Evolutionary conservation across 2,113 vertebrate genomes (phyloP).

Genomic region (Parotia lawesii): DNA sequence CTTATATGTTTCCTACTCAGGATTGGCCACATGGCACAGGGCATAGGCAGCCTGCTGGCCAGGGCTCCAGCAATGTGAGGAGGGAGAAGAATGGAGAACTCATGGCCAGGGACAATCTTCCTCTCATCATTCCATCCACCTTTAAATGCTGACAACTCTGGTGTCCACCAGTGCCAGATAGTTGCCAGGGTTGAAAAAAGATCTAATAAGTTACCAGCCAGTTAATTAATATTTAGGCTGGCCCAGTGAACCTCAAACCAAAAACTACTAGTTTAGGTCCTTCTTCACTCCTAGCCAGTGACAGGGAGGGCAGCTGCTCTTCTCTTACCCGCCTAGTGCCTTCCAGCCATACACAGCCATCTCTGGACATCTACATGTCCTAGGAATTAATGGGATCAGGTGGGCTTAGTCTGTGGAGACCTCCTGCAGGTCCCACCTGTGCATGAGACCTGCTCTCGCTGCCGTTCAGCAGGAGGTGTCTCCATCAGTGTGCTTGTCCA

Average conservation of each 20-base stretch:
- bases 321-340: neutral
- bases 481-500: neutral
- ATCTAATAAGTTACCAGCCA: neutral
- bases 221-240: neutral
- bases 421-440: neutral
- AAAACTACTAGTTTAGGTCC: neutral
- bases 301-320: neutral
- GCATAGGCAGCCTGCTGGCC: neutral
- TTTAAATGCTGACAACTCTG: neutral
- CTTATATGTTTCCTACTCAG: neutral
- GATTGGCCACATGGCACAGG: neutral
- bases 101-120: neutral
- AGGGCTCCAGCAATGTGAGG: neutral
- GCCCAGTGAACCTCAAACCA: neutral
- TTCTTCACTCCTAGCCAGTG: neutral
- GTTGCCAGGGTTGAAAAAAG: neutral
- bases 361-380: neutral
- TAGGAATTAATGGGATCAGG: neutral
- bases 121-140: neutral
- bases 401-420: neutral
- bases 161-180: neutral
- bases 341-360: neutral
- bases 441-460: rapidly evolving
- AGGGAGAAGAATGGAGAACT: neutral
- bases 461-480: neutral